phyloP scores from a whole-genome alignment of 2,888 invertebrate genomes.

The Phortica magna region DNA sequence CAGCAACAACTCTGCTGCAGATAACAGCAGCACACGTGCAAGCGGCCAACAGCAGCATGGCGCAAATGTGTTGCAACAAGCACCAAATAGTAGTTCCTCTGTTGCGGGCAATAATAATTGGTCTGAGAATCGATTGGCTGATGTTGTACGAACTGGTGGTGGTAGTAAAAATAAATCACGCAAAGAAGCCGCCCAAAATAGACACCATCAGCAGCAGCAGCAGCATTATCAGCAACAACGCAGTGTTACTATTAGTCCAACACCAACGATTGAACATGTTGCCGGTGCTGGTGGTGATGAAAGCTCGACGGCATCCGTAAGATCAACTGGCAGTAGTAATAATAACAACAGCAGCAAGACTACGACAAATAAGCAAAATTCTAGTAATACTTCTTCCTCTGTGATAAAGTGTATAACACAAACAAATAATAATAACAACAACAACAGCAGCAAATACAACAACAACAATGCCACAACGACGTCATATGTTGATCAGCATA shows the following conservation, averaged over 20 bases:
- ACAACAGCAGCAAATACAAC: slow-evolving; percentile 55
- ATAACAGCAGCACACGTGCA: slow-evolving; percentile 45
- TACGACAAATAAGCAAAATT: slow-evolving; percentile 71
- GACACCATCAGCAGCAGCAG: slow-evolving; percentile 60
- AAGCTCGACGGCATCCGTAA: background rate
- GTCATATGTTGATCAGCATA: slow-evolving; percentile 42
- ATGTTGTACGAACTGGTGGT: slow-evolving; percentile 83
- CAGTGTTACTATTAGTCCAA: slow-evolving; percentile 60
- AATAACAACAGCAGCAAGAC: slow-evolving; percentile 62
- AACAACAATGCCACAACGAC: slow-evolving; percentile 49
- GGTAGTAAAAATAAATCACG: slow-evolving; percentile 69
- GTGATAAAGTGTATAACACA: slow-evolving; percentile 79
- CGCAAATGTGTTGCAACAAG: slow-evolving; percentile 55
- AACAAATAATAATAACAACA: slow-evolving; percentile 72
- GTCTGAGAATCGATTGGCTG: slow-evolving; percentile 84
- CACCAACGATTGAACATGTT: slow-evolving; percentile 67
- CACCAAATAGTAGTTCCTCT: slow-evolving; percentile 68
- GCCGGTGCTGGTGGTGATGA: slow-evolving; percentile 66
- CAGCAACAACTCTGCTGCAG: slow-evolving; percentile 45
- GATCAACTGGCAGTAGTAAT: slow-evolving; percentile 80
- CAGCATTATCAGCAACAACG: slow-evolving; percentile 61
- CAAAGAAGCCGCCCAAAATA: slow-evolving; percentile 69
- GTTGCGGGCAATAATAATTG: slow-evolving; percentile 78
- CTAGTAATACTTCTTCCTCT: slow-evolving; percentile 76
- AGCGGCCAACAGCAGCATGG: slow-evolving; percentile 53